Evolutionary conservation across 2,113 vertebrate species (phyloP).

Genomic region (Gorsachius goisagi): DNA sequence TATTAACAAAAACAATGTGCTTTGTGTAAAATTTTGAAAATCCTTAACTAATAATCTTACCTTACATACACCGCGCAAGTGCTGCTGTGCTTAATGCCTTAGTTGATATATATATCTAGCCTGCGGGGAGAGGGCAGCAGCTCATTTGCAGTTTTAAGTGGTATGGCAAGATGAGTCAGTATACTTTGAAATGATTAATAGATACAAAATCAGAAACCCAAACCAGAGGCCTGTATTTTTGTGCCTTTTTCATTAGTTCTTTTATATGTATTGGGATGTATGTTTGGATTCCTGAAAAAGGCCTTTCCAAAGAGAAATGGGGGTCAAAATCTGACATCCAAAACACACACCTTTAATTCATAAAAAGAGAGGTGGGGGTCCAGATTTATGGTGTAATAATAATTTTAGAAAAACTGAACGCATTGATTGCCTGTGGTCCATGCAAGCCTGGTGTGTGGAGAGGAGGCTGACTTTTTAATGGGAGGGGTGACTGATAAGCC

Average conservation of each 20-base stretch:
- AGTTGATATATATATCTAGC: not conserved
- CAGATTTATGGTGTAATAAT: not conserved
- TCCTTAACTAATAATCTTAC: not conserved
- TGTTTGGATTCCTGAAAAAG: not conserved
- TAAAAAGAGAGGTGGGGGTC: not conserved
- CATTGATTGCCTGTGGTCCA: not conserved
- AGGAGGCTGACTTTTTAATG: not conserved
- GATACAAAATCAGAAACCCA: not conserved
- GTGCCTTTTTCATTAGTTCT: not conserved
- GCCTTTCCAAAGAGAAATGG: not conserved
- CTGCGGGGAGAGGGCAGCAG: not conserved
- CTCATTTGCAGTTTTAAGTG: not conserved
- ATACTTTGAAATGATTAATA: not conserved
- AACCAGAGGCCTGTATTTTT: not conserved
- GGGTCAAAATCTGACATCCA: not conserved
- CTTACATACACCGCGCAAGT: rapidly evolving
- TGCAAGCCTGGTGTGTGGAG: not conserved
- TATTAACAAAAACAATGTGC: not conserved
- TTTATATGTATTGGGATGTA: not conserved
- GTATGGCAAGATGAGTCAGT: not conserved
- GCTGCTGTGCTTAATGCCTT: not conserved
- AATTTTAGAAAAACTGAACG: not conserved
- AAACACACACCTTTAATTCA: not conserved
- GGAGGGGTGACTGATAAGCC: not conserved
- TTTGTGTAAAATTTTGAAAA: not conserved